These are phyloP conservation scores for Gallinago media DNA, from an alignment of 2,113 vertebrate species.

Conservation along the genomic window DNA sequence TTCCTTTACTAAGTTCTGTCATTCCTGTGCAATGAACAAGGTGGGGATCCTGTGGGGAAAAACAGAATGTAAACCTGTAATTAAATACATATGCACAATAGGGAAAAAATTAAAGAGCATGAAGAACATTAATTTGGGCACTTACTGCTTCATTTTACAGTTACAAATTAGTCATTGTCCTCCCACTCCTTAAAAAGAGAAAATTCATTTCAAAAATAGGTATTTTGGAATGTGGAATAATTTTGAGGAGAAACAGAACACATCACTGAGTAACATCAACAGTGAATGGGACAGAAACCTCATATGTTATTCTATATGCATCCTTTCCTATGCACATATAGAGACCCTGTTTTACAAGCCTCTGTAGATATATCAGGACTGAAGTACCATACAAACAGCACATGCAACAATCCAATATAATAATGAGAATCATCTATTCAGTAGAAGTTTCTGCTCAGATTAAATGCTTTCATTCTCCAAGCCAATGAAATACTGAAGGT, in stretches of 20 bases:
- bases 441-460: slow-evolving; percentile 27
- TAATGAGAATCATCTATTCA: not conserved
- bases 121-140: not conserved
- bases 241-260: slow-evolving; percentile 32
- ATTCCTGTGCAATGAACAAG: not conserved
- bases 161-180: not conserved
- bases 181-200: not conserved
- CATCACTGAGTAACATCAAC: not conserved
- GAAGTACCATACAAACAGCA: not conserved
- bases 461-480: slow-evolving; percentile 1
- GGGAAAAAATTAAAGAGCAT: not conserved
- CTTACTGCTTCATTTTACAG: slow-evolving; percentile 18
- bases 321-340: not conserved
- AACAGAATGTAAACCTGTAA: not conserved
- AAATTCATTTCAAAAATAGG: not conserved
- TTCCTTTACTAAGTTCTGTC: not conserved
- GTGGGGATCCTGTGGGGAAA: not conserved
- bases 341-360: not conserved
- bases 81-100: not conserved
- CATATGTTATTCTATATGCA: not conserved
- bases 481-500: not conserved
- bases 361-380: not conserved
- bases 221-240: not conserved
- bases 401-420: not conserved
- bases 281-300: not conserved